Percentiles rank a stretch among this genome's conserved stretches.
These are phyloP conservation scores for Hippocampus guttulatus DNA, from an alignment of 2,113 vertebrate species.

Conservation along the genomic window DNA sequence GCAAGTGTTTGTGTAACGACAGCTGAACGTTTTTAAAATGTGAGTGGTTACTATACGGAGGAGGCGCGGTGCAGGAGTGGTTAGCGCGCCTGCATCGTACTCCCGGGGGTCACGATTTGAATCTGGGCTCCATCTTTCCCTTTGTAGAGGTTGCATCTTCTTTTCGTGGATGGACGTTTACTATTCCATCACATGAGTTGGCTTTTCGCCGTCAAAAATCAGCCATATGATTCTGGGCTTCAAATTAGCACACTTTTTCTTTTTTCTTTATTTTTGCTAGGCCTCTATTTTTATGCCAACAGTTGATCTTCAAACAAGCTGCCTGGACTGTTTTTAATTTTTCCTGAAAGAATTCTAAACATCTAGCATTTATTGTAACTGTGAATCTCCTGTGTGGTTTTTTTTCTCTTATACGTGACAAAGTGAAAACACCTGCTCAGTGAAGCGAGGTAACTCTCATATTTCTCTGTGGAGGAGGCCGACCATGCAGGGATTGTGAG, in stretches of 20 bases:
- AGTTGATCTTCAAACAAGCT: background rate
- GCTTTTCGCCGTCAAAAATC: background rate
- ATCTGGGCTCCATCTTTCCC: background rate
- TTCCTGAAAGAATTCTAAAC: background rate
- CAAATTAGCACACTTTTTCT: background rate
- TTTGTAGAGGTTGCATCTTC: background rate
- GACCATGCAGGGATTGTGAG: background rate
- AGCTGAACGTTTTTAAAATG: constrained; percentile 53
- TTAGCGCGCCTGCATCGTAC: background rate
- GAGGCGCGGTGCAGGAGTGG: background rate
- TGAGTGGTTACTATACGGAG: constrained; percentile 3
- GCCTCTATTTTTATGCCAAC: background rate
- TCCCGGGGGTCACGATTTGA: background rate
- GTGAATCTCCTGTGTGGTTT: background rate
- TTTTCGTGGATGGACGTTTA: too few species aligned
- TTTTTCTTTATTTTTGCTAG: background rate
- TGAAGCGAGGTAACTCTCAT: background rate
- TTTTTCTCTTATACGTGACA: background rate
- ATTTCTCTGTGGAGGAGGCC: background rate
- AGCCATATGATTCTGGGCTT: background rate
- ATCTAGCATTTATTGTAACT: background rate
- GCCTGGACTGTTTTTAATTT: background rate
- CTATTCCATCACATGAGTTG: background rate
- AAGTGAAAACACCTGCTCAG: background rate
- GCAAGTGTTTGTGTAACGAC: constrained; percentile 30